These are phyloP conservation scores for Megalopta genalis DNA, from an alignment of 1,140 invertebrate species.

Conservation along the genomic window DNA sequence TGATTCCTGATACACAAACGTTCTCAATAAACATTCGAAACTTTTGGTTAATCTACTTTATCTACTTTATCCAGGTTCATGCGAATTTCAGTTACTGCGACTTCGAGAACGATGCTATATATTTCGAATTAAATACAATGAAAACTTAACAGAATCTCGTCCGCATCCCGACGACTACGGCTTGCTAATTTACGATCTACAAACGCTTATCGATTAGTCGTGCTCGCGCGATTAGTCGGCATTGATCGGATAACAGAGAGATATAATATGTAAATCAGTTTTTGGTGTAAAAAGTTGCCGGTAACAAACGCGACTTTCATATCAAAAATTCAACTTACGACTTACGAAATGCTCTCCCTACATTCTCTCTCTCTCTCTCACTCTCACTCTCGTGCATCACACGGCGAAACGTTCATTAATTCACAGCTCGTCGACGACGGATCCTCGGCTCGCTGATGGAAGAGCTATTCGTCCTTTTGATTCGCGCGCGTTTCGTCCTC, in stretches of 20 bases:
- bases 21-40: conserved; percentile 16
- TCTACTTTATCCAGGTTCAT: too few species aligned
- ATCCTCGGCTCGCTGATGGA: too few species aligned
- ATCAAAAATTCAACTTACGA: neutral
- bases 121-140: conserved; percentile 42
- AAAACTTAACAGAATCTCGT: conserved; percentile 30
- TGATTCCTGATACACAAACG: neutral
- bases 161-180: conserved; percentile 12
- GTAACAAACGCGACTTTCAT: conserved; percentile 6
- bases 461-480: neutral
- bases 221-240: conserved; percentile 15
- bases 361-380: too few species aligned
- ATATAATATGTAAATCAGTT: conserved; percentile 62
- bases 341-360: neutral
- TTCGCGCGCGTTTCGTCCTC: neutral
- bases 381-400: neutral
- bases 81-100: neutral
- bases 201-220: neutral
- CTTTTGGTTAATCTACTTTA: neutral
- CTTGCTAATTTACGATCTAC: neutral
- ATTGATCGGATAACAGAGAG: conserved; percentile 40
- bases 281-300: conserved; percentile 65
- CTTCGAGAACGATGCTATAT: conserved; percentile 23
- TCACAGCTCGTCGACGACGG: neutral
- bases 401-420: neutral